phyloP scores from a whole-genome alignment of 2,113 vertebrate genomes.

The Elgaria multicarinata region DNA sequence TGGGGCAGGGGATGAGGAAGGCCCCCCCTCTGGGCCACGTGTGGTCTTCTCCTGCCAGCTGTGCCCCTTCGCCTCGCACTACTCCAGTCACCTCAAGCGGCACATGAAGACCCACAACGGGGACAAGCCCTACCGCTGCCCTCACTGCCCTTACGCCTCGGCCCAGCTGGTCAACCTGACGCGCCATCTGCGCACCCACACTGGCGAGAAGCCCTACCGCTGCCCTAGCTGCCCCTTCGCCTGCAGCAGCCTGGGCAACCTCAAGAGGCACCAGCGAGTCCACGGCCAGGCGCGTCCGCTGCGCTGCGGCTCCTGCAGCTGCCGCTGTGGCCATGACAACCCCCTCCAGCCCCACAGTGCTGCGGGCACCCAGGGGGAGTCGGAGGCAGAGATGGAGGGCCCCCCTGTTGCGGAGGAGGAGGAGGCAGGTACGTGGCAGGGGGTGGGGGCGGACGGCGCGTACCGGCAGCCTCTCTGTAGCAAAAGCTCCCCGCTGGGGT shows the following conservation, averaged over 20 bases:
- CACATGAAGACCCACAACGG: constrained; percentile 99
- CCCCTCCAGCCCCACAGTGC: constrained; percentile 74
- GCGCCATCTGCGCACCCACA: constrained; percentile 95
- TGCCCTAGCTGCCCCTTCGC: constrained; percentile 92
- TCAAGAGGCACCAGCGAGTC: constrained; percentile 95
- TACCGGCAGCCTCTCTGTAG: background rate
- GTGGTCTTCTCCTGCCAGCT: constrained; percentile 91
- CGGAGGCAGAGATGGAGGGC: constrained; percentile 67
- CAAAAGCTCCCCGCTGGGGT: background rate
- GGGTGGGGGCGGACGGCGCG: no score
- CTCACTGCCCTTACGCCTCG: constrained; percentile 92
- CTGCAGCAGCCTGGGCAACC: constrained; percentile 96
- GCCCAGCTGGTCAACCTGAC: constrained; percentile 98
- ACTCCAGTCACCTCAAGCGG: constrained; percentile 96
- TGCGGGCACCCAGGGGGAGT: constrained; percentile 66
- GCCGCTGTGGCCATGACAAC: constrained; percentile 73
- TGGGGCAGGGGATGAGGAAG: constrained; percentile 60
- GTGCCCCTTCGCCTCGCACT: constrained; percentile 95
- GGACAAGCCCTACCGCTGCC: constrained; percentile 95
- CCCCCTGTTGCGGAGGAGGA: constrained; percentile 36
- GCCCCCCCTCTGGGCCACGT: constrained; percentile 68
- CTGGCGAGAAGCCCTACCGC: constrained; percentile 96
- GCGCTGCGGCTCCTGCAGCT: constrained; percentile 75
- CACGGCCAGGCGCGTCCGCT: constrained; percentile 82
- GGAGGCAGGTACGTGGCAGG: constrained; percentile 57